A percentile compares a stretch with the other conserved stretches of the same genome.
phyloP scores from a whole-genome alignment of 2,888 invertebrate species.

The Callyntrura guangdongensis region DNA sequence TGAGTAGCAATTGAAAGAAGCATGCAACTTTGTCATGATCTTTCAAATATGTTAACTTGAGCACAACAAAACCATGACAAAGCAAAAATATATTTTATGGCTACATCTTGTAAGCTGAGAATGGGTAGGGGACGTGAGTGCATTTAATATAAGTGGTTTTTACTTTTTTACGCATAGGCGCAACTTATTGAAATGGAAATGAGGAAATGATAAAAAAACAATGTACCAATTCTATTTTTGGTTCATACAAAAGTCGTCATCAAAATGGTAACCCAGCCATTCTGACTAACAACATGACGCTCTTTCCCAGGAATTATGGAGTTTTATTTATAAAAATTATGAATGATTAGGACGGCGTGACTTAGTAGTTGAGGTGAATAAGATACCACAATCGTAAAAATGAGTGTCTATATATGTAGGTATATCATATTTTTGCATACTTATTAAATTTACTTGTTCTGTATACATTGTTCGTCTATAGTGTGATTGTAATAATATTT shows the following conservation, averaged over 20 bases:
- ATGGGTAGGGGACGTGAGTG: not conserved
- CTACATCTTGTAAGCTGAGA: not conserved
- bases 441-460: no score
- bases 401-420: not conserved
- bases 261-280: not conserved
- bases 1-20: not conserved
- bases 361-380: conserved; percentile 31
- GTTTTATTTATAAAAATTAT: not conserved
- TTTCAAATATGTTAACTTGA: not conserved
- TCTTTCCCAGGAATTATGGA: not conserved
- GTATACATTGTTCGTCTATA: no score
- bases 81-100: conserved; percentile 21
- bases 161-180: not conserved
- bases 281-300: not conserved
- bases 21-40: conserved; percentile 4
- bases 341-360: conserved; percentile 26
- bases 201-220: conserved; percentile 11
- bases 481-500: not conserved
- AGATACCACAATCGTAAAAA: not conserved
- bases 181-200: conserved; percentile 24
- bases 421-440: not conserved
- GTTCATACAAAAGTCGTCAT: not conserved
- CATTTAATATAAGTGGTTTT: conserved; percentile 8
- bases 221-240: conserved; percentile 24
- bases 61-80: conserved; percentile 7